Conservation (phyloP, 2,888 invertebrate genomes). For the Hesperia comma region DNA sequence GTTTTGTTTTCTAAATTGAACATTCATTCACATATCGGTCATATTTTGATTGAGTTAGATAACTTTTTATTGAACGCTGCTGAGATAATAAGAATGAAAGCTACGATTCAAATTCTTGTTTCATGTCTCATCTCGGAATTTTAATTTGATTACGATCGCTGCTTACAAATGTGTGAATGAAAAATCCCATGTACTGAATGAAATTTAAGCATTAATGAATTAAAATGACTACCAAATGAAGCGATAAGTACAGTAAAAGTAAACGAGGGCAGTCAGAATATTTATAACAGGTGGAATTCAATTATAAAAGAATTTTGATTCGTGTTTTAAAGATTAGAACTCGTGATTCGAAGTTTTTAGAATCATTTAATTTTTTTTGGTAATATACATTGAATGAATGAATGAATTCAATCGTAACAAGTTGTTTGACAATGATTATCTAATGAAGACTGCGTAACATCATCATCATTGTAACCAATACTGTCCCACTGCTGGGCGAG, state of each 20-base stretch:
- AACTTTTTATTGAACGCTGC: no score
- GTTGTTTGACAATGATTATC: no score
- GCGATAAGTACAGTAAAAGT: conserved; percentile 3
- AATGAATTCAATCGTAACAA: no score
- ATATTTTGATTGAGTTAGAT: no score
- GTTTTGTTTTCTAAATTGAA: no score
- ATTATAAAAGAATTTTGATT: conserved; percentile 3
- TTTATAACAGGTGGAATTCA: neutral
- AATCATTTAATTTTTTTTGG: no score
- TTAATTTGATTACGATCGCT: neutral
- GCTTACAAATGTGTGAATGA: conserved; percentile 8
- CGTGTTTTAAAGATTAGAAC: no score
- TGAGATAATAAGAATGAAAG: neutral
- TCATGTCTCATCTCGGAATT: neutral
- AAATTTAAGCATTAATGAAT: neutral
- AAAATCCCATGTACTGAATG: neutral
- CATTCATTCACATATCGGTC: no score
- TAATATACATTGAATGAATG: no score
- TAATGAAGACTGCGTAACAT: no score
- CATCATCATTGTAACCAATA: no score
- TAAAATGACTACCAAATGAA: conserved; percentile 3
- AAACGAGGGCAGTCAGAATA: neutral
- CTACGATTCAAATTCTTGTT: neutral
- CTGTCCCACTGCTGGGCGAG: neutral
- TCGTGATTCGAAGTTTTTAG: no score